These are phyloP conservation scores for Microplitis mediator DNA, from an alignment of 1,140 invertebrate species.

Conservation along the genomic window DNA sequence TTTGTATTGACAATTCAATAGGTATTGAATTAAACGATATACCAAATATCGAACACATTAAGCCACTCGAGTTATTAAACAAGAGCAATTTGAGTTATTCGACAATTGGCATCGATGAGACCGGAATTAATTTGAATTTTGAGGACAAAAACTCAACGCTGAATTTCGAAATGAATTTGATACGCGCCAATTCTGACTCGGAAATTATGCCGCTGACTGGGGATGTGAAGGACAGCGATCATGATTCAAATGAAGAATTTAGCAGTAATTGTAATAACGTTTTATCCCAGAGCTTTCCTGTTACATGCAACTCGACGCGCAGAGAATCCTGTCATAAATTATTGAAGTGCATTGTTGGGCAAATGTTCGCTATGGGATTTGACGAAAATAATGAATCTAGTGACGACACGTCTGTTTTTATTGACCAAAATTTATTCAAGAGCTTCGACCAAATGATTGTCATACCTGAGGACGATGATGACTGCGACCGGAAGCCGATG, in stretches of 20 bases:
- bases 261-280: background rate
- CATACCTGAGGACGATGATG: too few relatives aligned
- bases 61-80: too few relatives aligned
- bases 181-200: background rate
- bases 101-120: too few relatives aligned
- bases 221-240: background rate
- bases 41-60: too few relatives aligned
- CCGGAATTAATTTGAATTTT: too few relatives aligned
- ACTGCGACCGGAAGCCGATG: background rate
- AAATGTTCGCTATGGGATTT: background rate
- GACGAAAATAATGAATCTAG: background rate
- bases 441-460: background rate
- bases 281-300: background rate
- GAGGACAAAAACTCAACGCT: too few relatives aligned
- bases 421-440: background rate
- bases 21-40: too few relatives aligned
- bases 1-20: too few relatives aligned
- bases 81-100: too few relatives aligned
- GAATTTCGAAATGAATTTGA: background rate
- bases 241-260: background rate
- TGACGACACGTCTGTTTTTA: background rate
- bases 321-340: constrained; percentile 1
- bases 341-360: background rate
- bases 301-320: background rate
- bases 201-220: background rate